Base-by-base conservation (phyloP, 35 echinoderm and acorn worm genomes). In the Apostichopus japonicus region DNA sequence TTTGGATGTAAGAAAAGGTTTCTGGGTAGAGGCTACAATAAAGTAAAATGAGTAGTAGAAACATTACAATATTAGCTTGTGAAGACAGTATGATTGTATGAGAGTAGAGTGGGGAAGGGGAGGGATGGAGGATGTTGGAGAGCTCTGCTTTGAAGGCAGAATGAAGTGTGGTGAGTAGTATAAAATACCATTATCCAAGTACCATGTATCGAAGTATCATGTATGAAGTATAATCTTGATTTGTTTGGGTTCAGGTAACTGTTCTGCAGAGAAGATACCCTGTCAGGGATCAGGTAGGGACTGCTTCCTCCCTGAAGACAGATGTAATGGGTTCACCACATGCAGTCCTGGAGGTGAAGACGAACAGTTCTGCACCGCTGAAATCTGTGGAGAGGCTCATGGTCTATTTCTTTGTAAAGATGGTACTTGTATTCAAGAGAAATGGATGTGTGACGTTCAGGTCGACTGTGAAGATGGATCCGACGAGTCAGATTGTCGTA, bases 401-500 rank as follows among this genome's bases (percentile, higher is more conserved):
- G 96, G 96, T 4, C 84, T 98, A 13, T 98, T 98, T 59, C 92
- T 95, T 4, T 98, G 96, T 77, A 55, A 67, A 24, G 91, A 90
- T 53, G 65, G 55, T 7, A 88, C 72, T 6, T 98, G 96, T 87
- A 98, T 98, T n/a, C 21, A 92, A 51, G 96, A 98, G 77, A 92
- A 71, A 67, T 95, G 90, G 92, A 95, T 92, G 15, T 98, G 96
- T 67, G 94, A 98, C 44, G 25, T 84, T 2, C 71, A 90, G 5
- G 44, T 54, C 8, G 94, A 98, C 87, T 98, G 96, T 71, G 58
- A 14, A 2, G 92, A 98, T 75, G 87, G 82, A n/a, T 80, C 88
- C 6, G 96, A 98, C 72, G 96, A 98, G 86, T 53, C 54, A 23
- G 86, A 94, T 91, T 98, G 96, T 61, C 58, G 97, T 99, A 93